Evolutionary conservation across 2,113 vertebrate genomes (phyloP), one percentile per base, ranked within the genome.

Genomic region (Tetraodon nigroviridis): DNA sequence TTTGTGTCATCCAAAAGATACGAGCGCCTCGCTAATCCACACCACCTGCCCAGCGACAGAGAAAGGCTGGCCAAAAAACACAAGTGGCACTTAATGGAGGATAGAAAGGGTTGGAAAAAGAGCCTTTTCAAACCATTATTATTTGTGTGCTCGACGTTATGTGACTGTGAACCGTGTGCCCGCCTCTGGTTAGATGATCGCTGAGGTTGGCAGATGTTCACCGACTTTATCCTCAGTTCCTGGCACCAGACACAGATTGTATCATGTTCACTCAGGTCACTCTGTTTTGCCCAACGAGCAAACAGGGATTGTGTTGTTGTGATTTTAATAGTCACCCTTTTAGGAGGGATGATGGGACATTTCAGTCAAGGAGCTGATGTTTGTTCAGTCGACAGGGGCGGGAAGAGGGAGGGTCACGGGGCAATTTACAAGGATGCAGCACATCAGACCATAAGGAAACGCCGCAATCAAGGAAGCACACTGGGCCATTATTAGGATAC

Each of bases 151-250:
- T 67, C 53, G 53, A 67, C 42, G 53, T 76, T 75, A 72, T 71
- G 58, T 74, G 64, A 76, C 58, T 50, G 58, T 67, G 60, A 74
- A 62, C 69, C 61, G 63, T 63, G 55, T 19, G 29, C 40, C 59
- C 51, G 70, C 61, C 58, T 64, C 61, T 58, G 45, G 46, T 60
- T 52, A 69, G 61, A 77, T 78, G 75, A 79, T 71, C 71, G 67
- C 53, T 52, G 24, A 45, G 20, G 51, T 79, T 65, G 69, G 76
- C 76, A 84, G 65, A 67, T 81, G 74, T 70, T 71, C 75, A 73
- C 8, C 64, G 60, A 73, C 41, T 69, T 72, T 54, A 84, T 67
- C 70, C 76, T 60, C 58, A 48, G 55, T 58, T 53, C 60, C 57
- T 54, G 54, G 63, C 66, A 55, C 47, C 52, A 60, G 21, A 48